Conservation (phyloP, 2,113 vertebrate species). For the Nothoprocta pentlandii region DNA sequence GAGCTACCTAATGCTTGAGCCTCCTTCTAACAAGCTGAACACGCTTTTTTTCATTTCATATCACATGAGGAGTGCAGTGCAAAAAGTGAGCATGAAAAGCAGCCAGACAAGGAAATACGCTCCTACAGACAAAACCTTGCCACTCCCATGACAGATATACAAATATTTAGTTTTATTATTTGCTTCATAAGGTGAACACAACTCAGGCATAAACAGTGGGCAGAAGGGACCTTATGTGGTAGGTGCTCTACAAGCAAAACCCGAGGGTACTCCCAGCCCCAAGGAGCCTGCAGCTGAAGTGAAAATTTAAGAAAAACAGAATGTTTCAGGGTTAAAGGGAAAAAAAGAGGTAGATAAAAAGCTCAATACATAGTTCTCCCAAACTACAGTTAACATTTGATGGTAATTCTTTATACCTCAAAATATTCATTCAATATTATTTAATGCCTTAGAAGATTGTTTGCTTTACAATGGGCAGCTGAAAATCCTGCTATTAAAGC, state of each 20-base stretch:
- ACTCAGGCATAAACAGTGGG: neutral
- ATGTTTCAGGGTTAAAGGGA: neutral
- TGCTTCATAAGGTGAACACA: neutral
- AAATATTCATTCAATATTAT: neutral
- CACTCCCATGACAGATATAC: neutral
- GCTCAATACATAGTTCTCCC: constrained; percentile 12
- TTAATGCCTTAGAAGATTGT: neutral
- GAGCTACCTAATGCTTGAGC: neutral
- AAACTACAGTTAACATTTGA: neutral
- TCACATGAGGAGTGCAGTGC: neutral
- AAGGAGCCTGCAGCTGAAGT: neutral
- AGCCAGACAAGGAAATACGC: neutral
- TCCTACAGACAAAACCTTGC: neutral
- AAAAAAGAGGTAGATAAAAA: neutral
- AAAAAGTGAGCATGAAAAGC: neutral
- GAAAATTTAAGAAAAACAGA: constrained; percentile 25
- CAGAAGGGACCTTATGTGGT: neutral
- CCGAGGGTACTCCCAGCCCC: neutral
- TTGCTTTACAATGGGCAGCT: constrained; percentile 14
- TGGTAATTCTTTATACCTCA: neutral
- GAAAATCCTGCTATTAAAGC: neutral
- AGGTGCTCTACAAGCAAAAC: neutral
- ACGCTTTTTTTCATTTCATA: neutral
- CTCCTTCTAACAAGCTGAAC: neutral
- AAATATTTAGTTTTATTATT: neutral